Conservation (phyloP, 2,113 vertebrate species). For the Nannospalax galili region DNA sequence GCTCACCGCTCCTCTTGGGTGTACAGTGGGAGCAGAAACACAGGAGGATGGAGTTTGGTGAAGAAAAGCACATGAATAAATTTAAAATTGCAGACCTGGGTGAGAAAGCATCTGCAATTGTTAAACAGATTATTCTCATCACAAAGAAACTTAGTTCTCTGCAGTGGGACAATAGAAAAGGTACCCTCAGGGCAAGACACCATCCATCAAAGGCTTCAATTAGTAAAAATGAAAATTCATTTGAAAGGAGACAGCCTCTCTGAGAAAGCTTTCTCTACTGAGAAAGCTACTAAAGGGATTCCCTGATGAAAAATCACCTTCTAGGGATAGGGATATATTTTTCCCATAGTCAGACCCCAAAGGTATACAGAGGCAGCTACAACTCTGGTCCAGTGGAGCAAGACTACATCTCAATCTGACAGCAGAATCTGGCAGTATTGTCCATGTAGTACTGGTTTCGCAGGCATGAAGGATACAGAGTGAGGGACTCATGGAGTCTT, state of each 20-base stretch:
- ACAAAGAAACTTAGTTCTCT: not conserved
- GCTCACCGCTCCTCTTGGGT: too few species aligned
- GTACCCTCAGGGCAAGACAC: not conserved
- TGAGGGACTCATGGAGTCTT: too few species aligned
- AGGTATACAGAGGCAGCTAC: not conserved
- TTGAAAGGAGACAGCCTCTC: not conserved
- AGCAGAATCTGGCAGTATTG: not conserved
- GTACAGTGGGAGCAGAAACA: not conserved
- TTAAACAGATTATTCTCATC: not conserved
- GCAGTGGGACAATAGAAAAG: not conserved
- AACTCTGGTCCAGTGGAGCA: not conserved
- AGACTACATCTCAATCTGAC: not conserved
- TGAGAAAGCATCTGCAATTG: not conserved
- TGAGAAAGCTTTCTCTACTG: too few species aligned
- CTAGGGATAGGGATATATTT: not conserved
- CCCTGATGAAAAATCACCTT: not conserved
- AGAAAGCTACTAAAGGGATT: not conserved
- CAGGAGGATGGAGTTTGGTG: too few species aligned
- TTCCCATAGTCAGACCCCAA: not conserved
- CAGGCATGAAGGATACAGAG: not conserved
- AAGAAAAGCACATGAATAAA: not conserved
- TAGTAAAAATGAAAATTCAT: not conserved
- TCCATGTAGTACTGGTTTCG: too few species aligned
- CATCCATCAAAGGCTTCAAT: not conserved
- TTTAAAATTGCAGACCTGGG: not conserved